A percentile compares a stretch with the other conserved stretches of the same genome.
These are phyloP conservation scores for Atractosteus spatula DNA, from an alignment of 2,113 vertebrate species.

Conservation along the genomic window DNA sequence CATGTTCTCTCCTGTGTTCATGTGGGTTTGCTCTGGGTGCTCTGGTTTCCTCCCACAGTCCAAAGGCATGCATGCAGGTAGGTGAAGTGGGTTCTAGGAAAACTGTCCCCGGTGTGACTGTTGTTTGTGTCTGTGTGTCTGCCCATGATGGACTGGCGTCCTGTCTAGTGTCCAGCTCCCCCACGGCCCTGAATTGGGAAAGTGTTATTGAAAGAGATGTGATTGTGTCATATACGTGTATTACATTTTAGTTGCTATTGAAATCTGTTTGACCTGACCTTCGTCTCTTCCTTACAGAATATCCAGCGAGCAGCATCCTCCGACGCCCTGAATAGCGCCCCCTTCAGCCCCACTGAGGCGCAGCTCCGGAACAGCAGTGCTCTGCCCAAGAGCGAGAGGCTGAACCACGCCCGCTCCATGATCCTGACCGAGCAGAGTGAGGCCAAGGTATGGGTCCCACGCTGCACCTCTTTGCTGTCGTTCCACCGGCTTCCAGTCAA, in stretches of 20 bases:
- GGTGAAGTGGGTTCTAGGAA: too few species aligned
- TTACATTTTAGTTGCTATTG: conserved; percentile 12
- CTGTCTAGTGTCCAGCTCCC: background rate
- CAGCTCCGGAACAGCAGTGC: conserved; percentile 23
- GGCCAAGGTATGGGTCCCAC: conserved; percentile 52
- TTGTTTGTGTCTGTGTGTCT: background rate
- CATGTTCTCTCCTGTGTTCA: too few species aligned
- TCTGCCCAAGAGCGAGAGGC: conserved; percentile 30
- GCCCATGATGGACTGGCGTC: background rate
- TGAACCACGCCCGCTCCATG: conserved; percentile 65
- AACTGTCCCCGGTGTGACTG: background rate
- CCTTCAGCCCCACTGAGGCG: conserved; percentile 25
- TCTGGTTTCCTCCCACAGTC: too few species aligned
- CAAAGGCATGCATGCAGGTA: too few species aligned
- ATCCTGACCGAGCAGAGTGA: conserved; percentile 51
- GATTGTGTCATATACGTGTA: background rate
- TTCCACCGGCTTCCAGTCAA: too few species aligned
- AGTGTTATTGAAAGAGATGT: conserved; percentile 11
- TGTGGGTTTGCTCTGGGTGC: too few species aligned
- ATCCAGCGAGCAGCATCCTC: conserved; percentile 60
- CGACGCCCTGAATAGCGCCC: conserved; percentile 48
- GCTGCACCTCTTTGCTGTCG: background rate
- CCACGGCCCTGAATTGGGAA: background rate
- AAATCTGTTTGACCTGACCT: conserved; percentile 10
- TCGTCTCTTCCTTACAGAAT: conserved; percentile 32